Evolutionary conservation across 1,140 invertebrate genomes (phyloP), one percentile per base, ranked within the genome.

Genomic region (Drosophila rhopaloa): DNA sequence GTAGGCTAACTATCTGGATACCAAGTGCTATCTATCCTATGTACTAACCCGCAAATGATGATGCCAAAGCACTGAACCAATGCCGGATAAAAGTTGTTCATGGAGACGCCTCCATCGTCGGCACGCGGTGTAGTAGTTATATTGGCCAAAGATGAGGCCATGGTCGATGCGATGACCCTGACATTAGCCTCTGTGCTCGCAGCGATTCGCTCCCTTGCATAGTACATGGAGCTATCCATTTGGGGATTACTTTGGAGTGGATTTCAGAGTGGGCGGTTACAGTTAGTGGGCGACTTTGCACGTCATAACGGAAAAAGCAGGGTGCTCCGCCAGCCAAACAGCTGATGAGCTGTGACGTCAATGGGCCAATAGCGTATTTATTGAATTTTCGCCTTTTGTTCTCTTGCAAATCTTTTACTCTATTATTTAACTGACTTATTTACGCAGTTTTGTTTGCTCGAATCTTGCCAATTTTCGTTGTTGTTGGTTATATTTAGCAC

Each of bases 41-140:
- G 38, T 48, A 93, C 94, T 95, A 94, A 97, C 96, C 97, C 97
- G 88, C 96, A 96, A 65, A 98, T 93, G 78, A 98, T 98, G 55
- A 98, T 96, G 44, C 95, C 96, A 93, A 98, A 98, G 92, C 97
- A 98, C 94, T 98, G 96, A 58, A 97, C 94, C 38, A 99, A 93
- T 11, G 97, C 97, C 71, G 97, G 96, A 93, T 97, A 98, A 6
- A 98, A 94, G 92, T 97, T 96, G 76, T 97, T 96, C 77, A 96
- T 94, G 19, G 94, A 94, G 54, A 94, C 93, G 24, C 93, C 90
- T 41, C 81, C 76, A 62, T 91, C 90, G 24, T 88, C 83, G 48
- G 54, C 71, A 56, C 59, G 77, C 55, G 74, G 82, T 57, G 71
- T n/a, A 1, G 29, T 9, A 1, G 60, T 41, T n/a, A 10, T 29